Evolutionary conservation across 2,113 vertebrate species (phyloP).

Genomic region (Ptyas mucosa): DNA sequence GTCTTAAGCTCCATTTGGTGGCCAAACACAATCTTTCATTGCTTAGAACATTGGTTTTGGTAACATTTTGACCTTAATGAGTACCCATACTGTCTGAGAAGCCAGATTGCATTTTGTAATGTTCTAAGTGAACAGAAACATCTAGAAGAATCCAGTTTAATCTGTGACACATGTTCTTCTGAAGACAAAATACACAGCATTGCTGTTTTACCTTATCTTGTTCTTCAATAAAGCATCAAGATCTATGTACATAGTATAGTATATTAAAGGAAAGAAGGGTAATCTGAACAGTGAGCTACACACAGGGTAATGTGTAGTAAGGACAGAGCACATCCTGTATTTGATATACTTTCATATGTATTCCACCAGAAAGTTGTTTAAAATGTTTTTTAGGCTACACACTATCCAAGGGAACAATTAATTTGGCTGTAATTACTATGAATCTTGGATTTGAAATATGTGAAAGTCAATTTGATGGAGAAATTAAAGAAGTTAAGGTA

Average conservation of each 20-base stretch:
- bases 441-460: not conserved
- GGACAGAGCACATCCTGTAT: not conserved
- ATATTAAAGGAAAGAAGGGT: not conserved
- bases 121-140: not conserved
- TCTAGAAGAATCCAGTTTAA: not conserved
- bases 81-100: not conserved
- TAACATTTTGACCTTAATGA: not conserved
- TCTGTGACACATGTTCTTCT: not conserved
- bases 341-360: not conserved
- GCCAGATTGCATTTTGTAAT: not conserved
- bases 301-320: not conserved
- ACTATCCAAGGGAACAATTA: not conserved
- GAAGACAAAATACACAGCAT: not conserved
- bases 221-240: not conserved
- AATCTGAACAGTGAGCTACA: not conserved
- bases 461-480: not conserved
- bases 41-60: not conserved
- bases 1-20: not conserved
- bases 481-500: not conserved
- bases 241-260: not conserved
- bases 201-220: not conserved
- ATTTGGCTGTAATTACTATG: not conserved
- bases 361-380: not conserved
- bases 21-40: not conserved
- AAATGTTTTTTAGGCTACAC: not conserved